Evolutionary conservation across 2,113 vertebrate genomes (phyloP).

Genomic region (Zosterops japonicus): DNA sequence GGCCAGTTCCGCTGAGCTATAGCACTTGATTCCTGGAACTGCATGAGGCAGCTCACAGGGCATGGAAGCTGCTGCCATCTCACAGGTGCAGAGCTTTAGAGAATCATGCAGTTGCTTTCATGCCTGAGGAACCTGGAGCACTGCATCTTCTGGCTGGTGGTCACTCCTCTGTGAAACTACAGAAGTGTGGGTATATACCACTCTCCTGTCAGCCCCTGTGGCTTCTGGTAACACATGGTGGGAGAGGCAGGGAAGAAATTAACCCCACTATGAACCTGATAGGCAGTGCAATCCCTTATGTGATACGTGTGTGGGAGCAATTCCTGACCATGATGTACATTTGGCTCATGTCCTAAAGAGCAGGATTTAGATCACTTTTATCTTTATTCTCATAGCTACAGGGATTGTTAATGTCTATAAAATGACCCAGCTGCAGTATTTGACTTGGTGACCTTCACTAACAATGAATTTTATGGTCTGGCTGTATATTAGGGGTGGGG

Average conservation of each 20-base stretch:
- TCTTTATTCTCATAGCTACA: slow-evolving; percentile 4
- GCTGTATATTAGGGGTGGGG: background rate
- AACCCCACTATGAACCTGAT: background rate
- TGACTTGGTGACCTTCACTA: slow-evolving; percentile 34
- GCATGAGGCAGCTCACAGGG: background rate
- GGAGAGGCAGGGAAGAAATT: background rate
- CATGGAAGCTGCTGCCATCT: background rate
- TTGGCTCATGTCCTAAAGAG: background rate
- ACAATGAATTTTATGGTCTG: background rate
- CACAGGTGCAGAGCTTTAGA: background rate
- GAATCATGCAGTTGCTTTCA: background rate
- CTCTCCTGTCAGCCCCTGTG: background rate
- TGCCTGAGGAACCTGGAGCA: background rate
- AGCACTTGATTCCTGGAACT: background rate
- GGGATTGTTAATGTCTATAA: slow-evolving; percentile 28
- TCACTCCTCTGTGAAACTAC: background rate
- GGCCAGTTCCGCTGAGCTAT: background rate
- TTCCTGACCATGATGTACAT: background rate
- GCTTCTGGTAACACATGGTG: background rate
- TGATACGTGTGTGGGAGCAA: background rate
- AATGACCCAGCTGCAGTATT: slow-evolving; percentile 16
- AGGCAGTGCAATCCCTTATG: background rate
- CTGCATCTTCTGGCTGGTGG: background rate
- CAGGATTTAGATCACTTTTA: slow-evolving; percentile 38
- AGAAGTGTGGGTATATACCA: background rate